These are phyloP conservation scores for Ricordea florida DNA, from an alignment of 92 coral and sea anemone species.

Conservation along the genomic window DNA sequence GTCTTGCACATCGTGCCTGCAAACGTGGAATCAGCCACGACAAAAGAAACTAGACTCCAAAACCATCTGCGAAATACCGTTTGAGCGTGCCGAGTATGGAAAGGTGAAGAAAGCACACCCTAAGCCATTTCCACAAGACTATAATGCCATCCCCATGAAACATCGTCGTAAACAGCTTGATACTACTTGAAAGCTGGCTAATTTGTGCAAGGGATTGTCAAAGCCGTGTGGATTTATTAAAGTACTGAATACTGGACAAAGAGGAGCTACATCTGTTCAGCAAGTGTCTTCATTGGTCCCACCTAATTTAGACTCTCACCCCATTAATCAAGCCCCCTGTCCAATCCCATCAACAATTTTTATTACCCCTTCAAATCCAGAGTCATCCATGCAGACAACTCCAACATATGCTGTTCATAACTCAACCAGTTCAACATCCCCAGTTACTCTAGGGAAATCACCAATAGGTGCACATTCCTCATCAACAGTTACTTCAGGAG, in stretches of 20 bases:
- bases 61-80: too few relatives aligned
- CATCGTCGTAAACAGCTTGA: neutral
- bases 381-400: constrained; percentile 7
- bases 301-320: neutral
- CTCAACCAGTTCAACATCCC: constrained; percentile 1
- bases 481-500: constrained; percentile 19
- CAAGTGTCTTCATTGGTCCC: constrained; percentile 28
- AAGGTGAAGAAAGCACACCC: too few relatives aligned
- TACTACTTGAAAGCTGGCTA: constrained; percentile 6
- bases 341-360: constrained; percentile 13
- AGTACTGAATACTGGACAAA: constrained; percentile 24
- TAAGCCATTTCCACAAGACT: too few relatives aligned
- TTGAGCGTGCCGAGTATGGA: too few relatives aligned
- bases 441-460: neutral
- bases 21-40: too few relatives aligned
- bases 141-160: too few relatives aligned
- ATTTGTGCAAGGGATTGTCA: constrained; percentile 17
- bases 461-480: constrained; percentile 4
- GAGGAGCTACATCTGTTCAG: constrained; percentile 10
- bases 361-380: constrained; percentile 4
- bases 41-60: too few relatives aligned
- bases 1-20: too few relatives aligned
- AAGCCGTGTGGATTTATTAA: constrained; percentile 32
- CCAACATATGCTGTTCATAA: neutral
- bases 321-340: constrained; percentile 1